phyloP scores from a whole-genome alignment of 2,888 invertebrate species.

The Romanomermis culicivorax region DNA sequence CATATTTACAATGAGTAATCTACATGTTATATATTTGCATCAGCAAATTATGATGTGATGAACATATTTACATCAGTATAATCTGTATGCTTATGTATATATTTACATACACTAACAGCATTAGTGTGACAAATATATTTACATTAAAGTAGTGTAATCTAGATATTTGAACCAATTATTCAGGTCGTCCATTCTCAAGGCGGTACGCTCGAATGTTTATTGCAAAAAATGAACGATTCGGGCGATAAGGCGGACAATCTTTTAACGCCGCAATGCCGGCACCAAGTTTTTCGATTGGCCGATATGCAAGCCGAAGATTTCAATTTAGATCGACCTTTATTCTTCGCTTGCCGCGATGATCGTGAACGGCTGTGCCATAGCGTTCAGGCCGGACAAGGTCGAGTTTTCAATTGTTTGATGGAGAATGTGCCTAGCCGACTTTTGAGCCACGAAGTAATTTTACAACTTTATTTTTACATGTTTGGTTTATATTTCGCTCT shows the following conservation, averaged over 20 bases:
- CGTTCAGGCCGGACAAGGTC: conserved; percentile 52
- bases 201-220: conserved; percentile 59
- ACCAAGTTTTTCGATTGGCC: conserved; percentile 56
- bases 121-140: neutral
- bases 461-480: too few species aligned
- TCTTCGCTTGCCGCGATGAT: conserved; percentile 66
- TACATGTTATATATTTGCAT: too few species aligned
- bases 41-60: too few species aligned
- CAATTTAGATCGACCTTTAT: conserved; percentile 66
- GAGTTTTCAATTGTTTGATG: conserved; percentile 68
- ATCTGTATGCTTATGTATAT: neutral
- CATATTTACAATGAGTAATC: too few species aligned
- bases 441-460: too few species aligned
- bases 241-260: conserved; percentile 34
- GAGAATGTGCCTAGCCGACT: too few species aligned
- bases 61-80: too few species aligned
- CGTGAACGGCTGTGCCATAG: conserved; percentile 48
- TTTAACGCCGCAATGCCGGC: conserved; percentile 46
- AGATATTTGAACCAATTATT: conserved; percentile 10
- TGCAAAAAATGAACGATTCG: conserved; percentile 36
- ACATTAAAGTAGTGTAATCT: neutral
- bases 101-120: neutral
- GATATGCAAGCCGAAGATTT: conserved; percentile 72
- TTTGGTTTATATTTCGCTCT: too few species aligned
- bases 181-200: conserved; percentile 44